Evolutionary conservation across 2,797 vertebrate species (phyloP), one percentile per base, ranked within the genome.

Genomic region (Etheostoma nigrum): DNA sequence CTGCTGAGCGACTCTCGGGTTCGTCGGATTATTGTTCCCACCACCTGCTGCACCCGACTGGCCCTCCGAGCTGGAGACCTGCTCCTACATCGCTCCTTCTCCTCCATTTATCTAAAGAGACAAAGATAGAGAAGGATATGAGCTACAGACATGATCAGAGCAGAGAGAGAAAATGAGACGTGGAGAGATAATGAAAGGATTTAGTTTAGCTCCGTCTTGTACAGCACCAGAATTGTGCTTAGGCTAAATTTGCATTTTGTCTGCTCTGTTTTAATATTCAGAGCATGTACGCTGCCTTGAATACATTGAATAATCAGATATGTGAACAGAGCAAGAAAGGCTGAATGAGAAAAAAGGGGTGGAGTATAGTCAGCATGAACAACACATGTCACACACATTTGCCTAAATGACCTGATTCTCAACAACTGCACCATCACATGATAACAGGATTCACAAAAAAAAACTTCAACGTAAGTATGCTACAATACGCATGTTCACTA

Each of bases 41-140:
- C 98, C 95, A 99, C 97, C 89, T 99, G 98, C 85, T 99, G 98
- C 95, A 99, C 96, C 86, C 97, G 93, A 71, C 95, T 96, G 76
- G 96, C 92, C 94, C 96, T 95, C 74, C 96, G 95, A 76, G 95
- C 91, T 27, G 97, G 97, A 90, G 96, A 95, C 89, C 97, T 94
- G 92, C 95, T 96, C 94, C 95, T 89, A 93, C 95, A 96, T 93
- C 95, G 89, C 93, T 98, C 97, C 85, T 96, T 95, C 87, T 94
- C 93, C 88, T 94, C 93, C 93, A 98, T 95, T 97, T 98, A 94
- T 89, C 92, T 92, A 55, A 51, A 79, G 45, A 40, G 55, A 81
- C 68, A 78, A 68, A 70, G 49, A 76, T 4, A 79, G 55, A 72
- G 9, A 63, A 54, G 33, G 9, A 54, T 12, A n/a, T 79, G 57